Evolutionary conservation across 2,113 vertebrate genomes (phyloP), one percentile per base, ranked within the genome.

Genomic region (Brienomyrus longianalis): DNA sequence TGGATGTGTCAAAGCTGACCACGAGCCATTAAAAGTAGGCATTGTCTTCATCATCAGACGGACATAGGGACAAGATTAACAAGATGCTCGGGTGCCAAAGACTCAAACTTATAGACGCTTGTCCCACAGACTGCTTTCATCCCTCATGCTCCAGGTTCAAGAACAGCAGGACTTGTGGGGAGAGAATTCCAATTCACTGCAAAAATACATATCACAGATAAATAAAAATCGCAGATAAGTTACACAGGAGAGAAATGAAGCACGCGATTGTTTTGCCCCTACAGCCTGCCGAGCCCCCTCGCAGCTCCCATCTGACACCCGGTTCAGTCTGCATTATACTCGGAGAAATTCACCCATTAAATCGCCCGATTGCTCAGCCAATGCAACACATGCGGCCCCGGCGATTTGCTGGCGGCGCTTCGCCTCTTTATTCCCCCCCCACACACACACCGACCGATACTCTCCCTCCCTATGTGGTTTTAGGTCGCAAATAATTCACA

Each of bases 381-480:
- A 35, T 47, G 56, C 54, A 66, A 43, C 83, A 45, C 54, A 19
- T 31, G 59, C 56, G 48, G 27, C 45, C 83, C 59, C 43, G 62
- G 62, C 19, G 43, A 56, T 45, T 92, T 93, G 92, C 93, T 95
- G 92, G 92, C 91, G 62, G 90, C 86, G 90, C 90, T 91, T 91
- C 86, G 88, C 91, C 88, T 91, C 92, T 94, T 94, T 94, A 93
- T 93, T 93, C 91, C 91, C 92, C 88, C 89, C 90, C 90, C 90
- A 2, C 35, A 39, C 35, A 39, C 35, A 39, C 39, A 56, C 92
- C 90, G 92, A 92, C 47, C 87, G 92, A 47, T 86, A 87, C 83
- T 51, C 93, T 94, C 94, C 94, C 94, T 95, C 94, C 93, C 94
- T 93, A 94, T 93, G 93, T 90, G 94, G 92, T 91, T 95, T 93